Conservation (phyloP, 2,888 invertebrate species). For the Chrysina gloriosa region DNA sequence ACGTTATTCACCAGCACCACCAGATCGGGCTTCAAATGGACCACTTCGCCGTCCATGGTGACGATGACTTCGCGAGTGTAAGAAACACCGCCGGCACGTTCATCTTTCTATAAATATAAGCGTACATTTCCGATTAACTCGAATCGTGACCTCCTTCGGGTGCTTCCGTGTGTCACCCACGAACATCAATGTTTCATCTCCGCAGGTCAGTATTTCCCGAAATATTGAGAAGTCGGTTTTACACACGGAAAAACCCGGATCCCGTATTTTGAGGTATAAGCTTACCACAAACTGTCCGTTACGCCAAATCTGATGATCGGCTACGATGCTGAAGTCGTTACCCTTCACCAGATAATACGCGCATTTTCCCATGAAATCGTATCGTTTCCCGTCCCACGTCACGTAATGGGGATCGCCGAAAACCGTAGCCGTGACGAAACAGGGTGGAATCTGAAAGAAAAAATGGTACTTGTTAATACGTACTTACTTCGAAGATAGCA, state of each 20-base stretch:
- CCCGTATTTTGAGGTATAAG: background rate
- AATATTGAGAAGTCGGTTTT: no score
- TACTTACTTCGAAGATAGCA: background rate
- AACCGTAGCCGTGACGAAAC: background rate
- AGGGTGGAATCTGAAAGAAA: background rate
- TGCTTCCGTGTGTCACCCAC: no score
- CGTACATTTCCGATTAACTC: no score
- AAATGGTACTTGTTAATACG: background rate
- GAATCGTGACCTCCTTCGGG: no score
- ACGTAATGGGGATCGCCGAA: constrained; percentile 27
- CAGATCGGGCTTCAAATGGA: constrained; percentile 19
- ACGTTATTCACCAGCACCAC: constrained; percentile 19
- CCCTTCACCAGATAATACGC: constrained; percentile 23
- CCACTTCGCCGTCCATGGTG: constrained; percentile 1
- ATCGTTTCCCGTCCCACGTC: constrained; percentile 21
- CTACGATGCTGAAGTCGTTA: constrained; percentile 14
- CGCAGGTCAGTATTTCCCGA: no score
- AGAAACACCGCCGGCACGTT: background rate
- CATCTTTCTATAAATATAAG: background rate
- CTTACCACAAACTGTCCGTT: constrained; percentile 21
- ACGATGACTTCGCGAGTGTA: constrained; percentile 1
- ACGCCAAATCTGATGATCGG: background rate
- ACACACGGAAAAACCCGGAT: no score
- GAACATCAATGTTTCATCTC: no score
- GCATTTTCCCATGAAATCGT: constrained; percentile 37